Evolutionary conservation across 2,797 vertebrate species (phyloP).

Genomic region (Anableps anableps): DNA sequence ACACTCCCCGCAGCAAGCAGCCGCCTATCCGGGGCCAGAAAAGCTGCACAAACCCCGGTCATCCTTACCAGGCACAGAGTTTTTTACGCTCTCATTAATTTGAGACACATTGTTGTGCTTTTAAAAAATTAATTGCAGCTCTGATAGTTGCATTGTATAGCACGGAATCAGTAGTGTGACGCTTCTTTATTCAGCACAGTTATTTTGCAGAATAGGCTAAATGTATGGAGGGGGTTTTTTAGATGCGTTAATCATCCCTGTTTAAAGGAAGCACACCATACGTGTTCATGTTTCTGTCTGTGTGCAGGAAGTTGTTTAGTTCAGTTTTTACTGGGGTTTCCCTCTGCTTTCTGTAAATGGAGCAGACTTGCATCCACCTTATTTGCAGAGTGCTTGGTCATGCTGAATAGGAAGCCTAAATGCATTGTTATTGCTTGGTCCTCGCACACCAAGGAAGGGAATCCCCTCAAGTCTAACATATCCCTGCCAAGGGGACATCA

Average conservation of each 20-base stretch:
- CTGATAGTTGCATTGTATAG: not conserved
- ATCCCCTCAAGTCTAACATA: slow-evolving; percentile 30
- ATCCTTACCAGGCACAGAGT: slow-evolving; percentile 65
- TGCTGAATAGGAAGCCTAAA: slow-evolving; percentile 13
- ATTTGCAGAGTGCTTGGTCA: slow-evolving; percentile 47
- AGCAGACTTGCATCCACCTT: slow-evolving; percentile 29
- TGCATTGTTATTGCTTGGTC: slow-evolving; percentile 4
- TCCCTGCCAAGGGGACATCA: not conserved
- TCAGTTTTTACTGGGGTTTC: slow-evolving; percentile 21
- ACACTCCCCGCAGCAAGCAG: slow-evolving; percentile 43
- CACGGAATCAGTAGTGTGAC: not conserved
- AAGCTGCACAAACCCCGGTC: slow-evolving; percentile 65
- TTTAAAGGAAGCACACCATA: not conserved
- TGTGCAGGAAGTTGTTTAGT: slow-evolving; percentile 16
- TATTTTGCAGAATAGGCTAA: not conserved
- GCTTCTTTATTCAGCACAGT: not conserved
- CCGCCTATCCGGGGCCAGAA: slow-evolving; percentile 42
- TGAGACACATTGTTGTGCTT: slow-evolving; percentile 28
- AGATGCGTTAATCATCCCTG: not conserved
- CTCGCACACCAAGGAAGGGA: slow-evolving; percentile 41
- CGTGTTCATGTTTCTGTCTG: not conserved
- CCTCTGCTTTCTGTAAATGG: slow-evolving; percentile 9
- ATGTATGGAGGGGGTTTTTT: not conserved
- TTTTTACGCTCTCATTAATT: slow-evolving; percentile 60
- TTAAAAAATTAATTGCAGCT: not conserved